A percentile compares a stretch with the other conserved stretches of the same genome.
These are phyloP conservation scores for Eclectus roratus DNA, from an alignment of 2,113 vertebrate species.

Conservation along the genomic window DNA sequence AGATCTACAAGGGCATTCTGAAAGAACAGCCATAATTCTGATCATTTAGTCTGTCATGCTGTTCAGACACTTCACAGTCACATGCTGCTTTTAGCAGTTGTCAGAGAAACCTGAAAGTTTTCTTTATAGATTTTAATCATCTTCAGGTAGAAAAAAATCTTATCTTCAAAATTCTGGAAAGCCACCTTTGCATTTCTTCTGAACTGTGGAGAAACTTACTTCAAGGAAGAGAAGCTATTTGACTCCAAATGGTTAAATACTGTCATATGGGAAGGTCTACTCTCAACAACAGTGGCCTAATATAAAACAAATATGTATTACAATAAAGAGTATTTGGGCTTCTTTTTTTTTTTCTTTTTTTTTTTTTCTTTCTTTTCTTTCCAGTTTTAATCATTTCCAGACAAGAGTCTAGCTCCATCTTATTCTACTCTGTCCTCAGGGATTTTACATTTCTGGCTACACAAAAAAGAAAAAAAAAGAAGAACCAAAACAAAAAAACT, in stretches of 20 bases:
- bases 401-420: background rate
- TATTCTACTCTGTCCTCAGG: background rate
- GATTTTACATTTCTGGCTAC: background rate
- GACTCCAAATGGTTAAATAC: background rate
- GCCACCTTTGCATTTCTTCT: background rate
- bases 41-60: background rate
- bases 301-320: background rate
- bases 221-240: background rate
- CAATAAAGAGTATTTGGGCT: background rate
- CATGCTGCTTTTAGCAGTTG: background rate
- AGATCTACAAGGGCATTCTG: background rate
- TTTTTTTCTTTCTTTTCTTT: background rate
- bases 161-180: background rate
- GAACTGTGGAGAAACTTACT: background rate
- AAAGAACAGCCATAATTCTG: background rate
- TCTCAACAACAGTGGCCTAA: background rate
- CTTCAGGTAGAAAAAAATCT: background rate
- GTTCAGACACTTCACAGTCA: background rate
- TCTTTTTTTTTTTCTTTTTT: background rate
- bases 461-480: background rate
- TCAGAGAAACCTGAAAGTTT: background rate
- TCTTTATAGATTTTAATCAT: background rate
- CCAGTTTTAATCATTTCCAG: background rate
- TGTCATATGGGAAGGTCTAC: background rate
- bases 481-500: background rate